A percentile compares a stretch with the other conserved stretches of the same genome.
Evolutionary conservation across 53 echinoderm and acorn worm species (phyloP).

Genomic region (Patiria pectinifera): DNA sequence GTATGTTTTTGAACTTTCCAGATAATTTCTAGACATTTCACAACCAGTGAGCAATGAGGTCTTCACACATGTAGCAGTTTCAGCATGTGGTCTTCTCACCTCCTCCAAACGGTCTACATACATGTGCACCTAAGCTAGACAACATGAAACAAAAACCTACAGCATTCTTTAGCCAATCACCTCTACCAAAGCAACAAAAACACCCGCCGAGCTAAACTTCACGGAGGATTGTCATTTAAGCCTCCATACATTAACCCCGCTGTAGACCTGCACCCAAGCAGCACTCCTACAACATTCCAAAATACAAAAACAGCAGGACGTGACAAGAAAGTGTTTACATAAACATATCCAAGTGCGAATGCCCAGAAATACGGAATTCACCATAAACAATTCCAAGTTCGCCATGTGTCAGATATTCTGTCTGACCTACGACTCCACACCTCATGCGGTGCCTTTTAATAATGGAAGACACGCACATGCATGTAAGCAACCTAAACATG

Average conservation of each 20-base stretch:
- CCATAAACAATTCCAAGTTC: not conserved
- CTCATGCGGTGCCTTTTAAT: not conserved
- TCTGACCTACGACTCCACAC: not conserved
- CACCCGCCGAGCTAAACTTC: too few relatives aligned
- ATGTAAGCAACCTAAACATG: not conserved
- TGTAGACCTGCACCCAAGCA: too few relatives aligned
- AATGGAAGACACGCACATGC: not conserved
- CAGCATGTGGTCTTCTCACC: not conserved
- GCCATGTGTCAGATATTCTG: not conserved
- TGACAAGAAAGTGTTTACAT: not conserved
- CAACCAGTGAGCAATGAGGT: not conserved
- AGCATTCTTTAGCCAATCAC: not conserved
- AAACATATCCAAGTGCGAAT: not conserved
- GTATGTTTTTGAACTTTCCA: not conserved
- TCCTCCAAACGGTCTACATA: not conserved
- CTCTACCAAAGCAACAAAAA: not conserved
- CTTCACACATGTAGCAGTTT: not conserved
- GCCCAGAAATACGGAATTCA: not conserved
- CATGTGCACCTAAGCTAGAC: not conserved
- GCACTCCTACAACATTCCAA: too few relatives aligned
- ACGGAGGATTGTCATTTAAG: too few relatives aligned
- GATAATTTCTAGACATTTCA: not conserved
- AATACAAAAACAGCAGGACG: not conserved
- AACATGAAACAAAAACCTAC: not conserved
- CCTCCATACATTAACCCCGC: too few relatives aligned